Evolutionary conservation across 2,797 vertebrate species (phyloP), one percentile per base, ranked within the genome.

Genomic region (Numenius phaeopus): DNA sequence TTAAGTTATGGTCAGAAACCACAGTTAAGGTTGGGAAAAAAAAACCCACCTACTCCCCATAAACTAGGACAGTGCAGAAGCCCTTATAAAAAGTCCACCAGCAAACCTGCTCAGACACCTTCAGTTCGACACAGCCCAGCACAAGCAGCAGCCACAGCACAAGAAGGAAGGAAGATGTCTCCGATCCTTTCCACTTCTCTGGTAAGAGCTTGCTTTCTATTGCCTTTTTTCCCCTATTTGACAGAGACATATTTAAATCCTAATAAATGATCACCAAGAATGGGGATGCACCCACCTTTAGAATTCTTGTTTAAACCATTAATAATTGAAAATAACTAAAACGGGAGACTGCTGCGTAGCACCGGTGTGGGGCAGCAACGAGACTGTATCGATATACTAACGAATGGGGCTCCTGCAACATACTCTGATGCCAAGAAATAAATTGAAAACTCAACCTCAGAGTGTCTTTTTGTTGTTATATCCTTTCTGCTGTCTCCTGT

Each of bases 71-170:
- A 92, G 40, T 69, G 34, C 37, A 86, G 66, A 66, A 95, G 55
- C 64, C 44, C 66, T 82, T 97, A 96, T 97, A 97, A 96, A 97
- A 94, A 57, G 70, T 83, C 83, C 82, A 88, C n/a, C 64, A 81
- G 44, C 71, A 79, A 50, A 57, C 5, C 26, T 77, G 54, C 54
- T 57, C 61, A 91, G 65, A 83, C 62, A 96, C 14, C 47, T 72
- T 61, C 89, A 75, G 37, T 14, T 88, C 39, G 3, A 73, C 71
- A 69, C 39, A 90, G 8, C 47, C 42, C 67, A 42, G 46, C 34
- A 44, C 18, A 46, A 89, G 57, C 57, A 87, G 13, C 83, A 83
- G 78, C 40, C 5, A 3, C 81, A 69, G 22, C 3, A 61, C 57
- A 11, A 94, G 30, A 61, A 71, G 17, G n/a, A 80, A 66, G 12